Evolutionary conservation across 2,888 invertebrate genomes (phyloP).

Genomic region (Embidobia sp.): DNA sequence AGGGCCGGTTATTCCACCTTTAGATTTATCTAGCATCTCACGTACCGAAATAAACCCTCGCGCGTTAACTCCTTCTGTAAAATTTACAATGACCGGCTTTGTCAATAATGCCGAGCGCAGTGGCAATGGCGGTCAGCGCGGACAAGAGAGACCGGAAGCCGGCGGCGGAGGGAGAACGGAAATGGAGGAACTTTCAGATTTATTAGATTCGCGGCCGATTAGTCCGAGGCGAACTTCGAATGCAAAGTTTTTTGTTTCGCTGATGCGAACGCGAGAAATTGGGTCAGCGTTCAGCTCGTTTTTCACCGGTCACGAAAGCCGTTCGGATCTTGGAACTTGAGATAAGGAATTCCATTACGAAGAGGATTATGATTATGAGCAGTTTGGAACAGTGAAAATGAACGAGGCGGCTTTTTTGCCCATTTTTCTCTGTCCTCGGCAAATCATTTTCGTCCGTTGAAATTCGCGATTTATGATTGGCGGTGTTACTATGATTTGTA

Average conservation of each 20-base stretch:
- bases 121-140: background rate
- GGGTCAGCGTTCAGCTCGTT: constrained; percentile 47
- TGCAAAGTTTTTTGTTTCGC: constrained; percentile 40
- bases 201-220: constrained; percentile 31
- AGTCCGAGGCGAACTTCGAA: constrained; percentile 27
- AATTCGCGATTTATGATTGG: background rate
- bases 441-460: too few relatives aligned
- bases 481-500: background rate
- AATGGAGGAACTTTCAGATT: constrained; percentile 19
- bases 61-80: constrained; percentile 11
- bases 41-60: constrained; percentile 44
- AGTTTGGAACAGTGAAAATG: constrained; percentile 3
- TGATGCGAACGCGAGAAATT: constrained; percentile 32
- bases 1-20: constrained; percentile 65
- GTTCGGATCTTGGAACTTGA: constrained; percentile 30
- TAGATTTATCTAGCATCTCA: constrained; percentile 64
- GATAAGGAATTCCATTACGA: constrained; percentile 57
- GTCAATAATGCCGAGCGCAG: constrained; percentile 20
- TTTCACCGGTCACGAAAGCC: constrained; percentile 60
- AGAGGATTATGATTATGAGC: constrained; percentile 24
- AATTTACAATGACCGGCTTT: constrained; percentile 19
- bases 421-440: too few relatives aligned
- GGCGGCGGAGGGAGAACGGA: background rate
- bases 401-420: background rate
- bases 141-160: background rate